These are phyloP conservation scores for Mellivora capensis DNA, from an alignment of 2,113 vertebrate species.

Conservation along the genomic window DNA sequence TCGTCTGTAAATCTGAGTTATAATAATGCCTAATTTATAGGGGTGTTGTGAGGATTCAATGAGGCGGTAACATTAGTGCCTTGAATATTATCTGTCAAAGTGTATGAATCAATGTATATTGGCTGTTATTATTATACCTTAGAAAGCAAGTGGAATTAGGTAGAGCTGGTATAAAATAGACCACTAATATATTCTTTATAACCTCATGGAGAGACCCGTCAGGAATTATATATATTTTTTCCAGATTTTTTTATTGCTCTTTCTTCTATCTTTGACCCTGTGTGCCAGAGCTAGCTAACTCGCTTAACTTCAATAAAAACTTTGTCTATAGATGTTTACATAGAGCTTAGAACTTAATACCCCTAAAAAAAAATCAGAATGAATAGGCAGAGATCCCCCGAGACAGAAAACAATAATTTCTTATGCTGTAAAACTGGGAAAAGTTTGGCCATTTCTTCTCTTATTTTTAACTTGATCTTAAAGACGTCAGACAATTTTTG, in stretches of 20 bases:
- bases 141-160: neutral
- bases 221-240: neutral
- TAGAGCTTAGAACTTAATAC: neutral
- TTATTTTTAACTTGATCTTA: neutral
- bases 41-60: neutral
- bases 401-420: neutral
- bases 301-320: neutral
- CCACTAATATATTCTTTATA: neutral
- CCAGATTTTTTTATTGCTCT: neutral
- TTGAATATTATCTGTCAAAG: neutral
- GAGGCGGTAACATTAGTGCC: neutral
- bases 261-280: neutral
- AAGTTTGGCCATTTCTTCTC: neutral
- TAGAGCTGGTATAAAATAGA: neutral
- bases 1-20: neutral
- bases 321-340: neutral
- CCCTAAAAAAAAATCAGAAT: neutral
- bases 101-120: neutral
- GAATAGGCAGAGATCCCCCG: neutral
- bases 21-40: neutral
- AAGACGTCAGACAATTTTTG: neutral
- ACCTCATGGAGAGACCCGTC: neutral
- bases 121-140: neutral
- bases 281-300: neutral
- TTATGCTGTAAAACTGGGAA: neutral